Conservation (phyloP, 2,888 invertebrate genomes). For the Villa cingulata region DNA sequence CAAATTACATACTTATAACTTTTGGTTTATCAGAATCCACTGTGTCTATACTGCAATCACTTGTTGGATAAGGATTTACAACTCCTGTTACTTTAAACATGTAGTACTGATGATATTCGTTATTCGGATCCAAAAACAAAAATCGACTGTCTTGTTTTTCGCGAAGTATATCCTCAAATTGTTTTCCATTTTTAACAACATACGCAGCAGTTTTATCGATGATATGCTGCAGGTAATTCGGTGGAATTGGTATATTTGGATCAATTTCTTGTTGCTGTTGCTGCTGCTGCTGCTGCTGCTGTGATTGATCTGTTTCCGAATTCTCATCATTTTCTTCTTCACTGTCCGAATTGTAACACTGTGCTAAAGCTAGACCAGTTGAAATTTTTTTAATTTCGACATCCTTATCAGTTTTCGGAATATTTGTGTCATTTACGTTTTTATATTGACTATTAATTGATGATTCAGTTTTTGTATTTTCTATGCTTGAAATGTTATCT, state of each 20-base stretch:
- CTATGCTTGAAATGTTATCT: not conserved
- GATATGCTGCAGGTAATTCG: slow-evolving; percentile 69
- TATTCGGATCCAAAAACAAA: slow-evolving; percentile 64
- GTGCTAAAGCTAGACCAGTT: slow-evolving; percentile 40
- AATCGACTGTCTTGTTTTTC: slow-evolving; percentile 77
- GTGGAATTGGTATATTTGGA: slow-evolving; percentile 43
- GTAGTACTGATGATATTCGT: slow-evolving; percentile 73
- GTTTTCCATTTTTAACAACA: slow-evolving; percentile 87
- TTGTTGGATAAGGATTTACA: slow-evolving; percentile 15
- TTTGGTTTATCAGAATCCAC: slow-evolving; percentile 5
- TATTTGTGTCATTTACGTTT: not conserved
- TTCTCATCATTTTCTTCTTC: slow-evolving; percentile 33
- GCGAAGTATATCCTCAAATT: slow-evolving; percentile 79
- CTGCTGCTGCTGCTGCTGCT: slow-evolving; percentile 8
- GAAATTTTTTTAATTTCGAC: slow-evolving; percentile 31
- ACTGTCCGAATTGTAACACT: slow-evolving; percentile 44
- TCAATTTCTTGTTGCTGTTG: slow-evolving; percentile 6
- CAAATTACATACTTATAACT: slow-evolving; percentile 23
- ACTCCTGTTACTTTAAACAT: slow-evolving; percentile 42
- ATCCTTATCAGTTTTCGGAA: not conserved
- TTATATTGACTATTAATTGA: not conserved
- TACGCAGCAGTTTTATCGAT: slow-evolving; percentile 96
- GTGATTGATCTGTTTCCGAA: slow-evolving; percentile 12
- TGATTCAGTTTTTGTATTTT: not conserved
- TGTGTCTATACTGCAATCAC: not conserved